Percentiles rank a stretch among this genome's conserved stretches.
Conservation (phyloP, 2,113 vertebrate genomes). For the Gymnarchus niloticus region DNA sequence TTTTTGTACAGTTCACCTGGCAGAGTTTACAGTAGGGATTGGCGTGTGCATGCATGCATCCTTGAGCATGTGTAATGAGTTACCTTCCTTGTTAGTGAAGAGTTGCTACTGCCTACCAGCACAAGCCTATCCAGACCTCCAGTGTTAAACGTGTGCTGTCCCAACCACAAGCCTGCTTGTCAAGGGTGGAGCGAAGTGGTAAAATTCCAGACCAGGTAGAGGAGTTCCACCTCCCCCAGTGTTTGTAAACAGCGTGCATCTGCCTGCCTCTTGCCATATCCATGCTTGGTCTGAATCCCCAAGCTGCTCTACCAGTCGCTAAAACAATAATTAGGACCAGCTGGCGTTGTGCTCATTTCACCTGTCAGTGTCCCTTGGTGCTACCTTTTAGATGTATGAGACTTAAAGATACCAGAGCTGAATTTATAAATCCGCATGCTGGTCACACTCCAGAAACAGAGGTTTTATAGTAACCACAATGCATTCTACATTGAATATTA, state of each 20-base stretch:
- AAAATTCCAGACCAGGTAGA: not conserved
- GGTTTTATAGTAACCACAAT: too few relatives aligned
- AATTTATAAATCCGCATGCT: too few relatives aligned
- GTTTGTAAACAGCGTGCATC: not conserved
- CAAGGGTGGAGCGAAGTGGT: not conserved
- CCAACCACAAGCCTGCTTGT: not conserved
- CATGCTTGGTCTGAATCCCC: not conserved
- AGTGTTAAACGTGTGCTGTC: too few relatives aligned
- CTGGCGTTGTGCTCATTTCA: not conserved
- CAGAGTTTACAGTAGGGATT: not conserved
- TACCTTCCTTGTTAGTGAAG: not conserved
- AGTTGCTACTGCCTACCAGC: not conserved
- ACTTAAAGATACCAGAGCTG: too few relatives aligned
- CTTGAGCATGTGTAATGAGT: not conserved
- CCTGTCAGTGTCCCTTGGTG: too few relatives aligned
- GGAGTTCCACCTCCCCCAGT: not conserved
- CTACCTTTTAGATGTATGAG: too few relatives aligned
- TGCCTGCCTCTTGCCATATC: not conserved
- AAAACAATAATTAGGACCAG: slow-evolving; percentile 7
- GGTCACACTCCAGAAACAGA: too few relatives aligned
- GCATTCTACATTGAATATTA: too few relatives aligned
- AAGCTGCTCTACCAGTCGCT: not conserved
- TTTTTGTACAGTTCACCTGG: not conserved
- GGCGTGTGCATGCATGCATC: not conserved
- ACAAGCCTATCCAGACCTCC: not conserved